Base-by-base conservation (phyloP, 2,797 vertebrate species). In the Hydrolagus colliei region DNA sequence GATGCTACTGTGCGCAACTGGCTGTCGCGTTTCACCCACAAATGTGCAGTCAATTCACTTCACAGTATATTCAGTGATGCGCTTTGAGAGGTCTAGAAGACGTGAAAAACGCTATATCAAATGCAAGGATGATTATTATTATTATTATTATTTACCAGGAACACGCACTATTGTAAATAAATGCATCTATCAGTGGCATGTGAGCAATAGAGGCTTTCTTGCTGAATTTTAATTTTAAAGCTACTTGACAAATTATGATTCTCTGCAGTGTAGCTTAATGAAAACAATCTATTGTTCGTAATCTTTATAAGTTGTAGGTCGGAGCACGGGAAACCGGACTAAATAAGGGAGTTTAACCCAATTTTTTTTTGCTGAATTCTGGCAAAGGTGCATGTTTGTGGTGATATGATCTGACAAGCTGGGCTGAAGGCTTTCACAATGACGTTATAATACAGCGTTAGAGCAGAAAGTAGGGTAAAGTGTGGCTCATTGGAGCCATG, bases 321-420 rank as follows among this genome's bases (percentile, higher is more conserved):
- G 63, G 63, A 52, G 13, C 32, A 35, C 32, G 22, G 41, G 6
- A 80, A 63, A 87, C 82, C 35, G 86, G 84, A 68, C 8, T 75
- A 87, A 86, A 85, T 0, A 11, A 74, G 86, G 63, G 76, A 74
- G 87, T 8, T 20, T 35, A 87, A 87, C 62, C 74, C 88, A 74
- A 86, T 88, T 85, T 72, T 85, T 65, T 72, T 88, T 13, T 41
- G 78, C 86, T 77, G 87, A 89, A 85, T 87, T 61, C 76, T 41
- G 88, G 67, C 85, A 59, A n/a, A 87, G 87, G 20, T 4, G 0
- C 7, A 3, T 86, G 59, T 86, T 75, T 87, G 72, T 86, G 86
- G 75, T 67, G 87, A 90, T 86, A 32, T 7, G 62, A 86, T 86
- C 84, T 90, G 87, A 88, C 86, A 89, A 85, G 79, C 18, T 11